These are phyloP conservation scores for Cosmia pyralina DNA, from an alignment of 2,888 invertebrate genomes.

Conservation along the genomic window DNA sequence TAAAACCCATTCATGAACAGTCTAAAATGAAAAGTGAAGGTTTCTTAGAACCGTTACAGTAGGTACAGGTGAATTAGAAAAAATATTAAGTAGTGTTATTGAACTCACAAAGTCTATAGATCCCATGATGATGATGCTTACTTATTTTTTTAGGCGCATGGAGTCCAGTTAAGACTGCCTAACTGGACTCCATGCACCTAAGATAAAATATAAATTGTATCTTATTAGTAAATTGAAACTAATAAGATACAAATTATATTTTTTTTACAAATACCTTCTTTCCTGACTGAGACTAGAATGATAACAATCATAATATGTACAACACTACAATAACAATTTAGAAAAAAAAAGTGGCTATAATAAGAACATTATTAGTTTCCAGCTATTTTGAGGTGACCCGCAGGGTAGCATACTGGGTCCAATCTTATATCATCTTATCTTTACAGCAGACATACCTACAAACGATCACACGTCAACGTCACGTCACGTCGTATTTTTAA, in stretches of 20 bases:
- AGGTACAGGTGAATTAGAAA: not conserved
- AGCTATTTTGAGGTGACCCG: not conserved
- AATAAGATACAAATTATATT: not conserved
- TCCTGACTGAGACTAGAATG: no score
- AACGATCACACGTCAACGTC: no score
- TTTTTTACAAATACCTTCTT: not conserved
- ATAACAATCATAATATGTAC: no score
- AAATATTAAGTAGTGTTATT: conserved; percentile 11
- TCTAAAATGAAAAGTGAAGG: not conserved
- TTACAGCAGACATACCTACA: no score
- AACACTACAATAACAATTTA: not conserved
- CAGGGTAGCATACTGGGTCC: no score
- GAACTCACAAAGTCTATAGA: conserved; percentile 19
- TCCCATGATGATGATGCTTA: not conserved
- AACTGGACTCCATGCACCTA: no score
- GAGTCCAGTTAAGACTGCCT: not conserved
- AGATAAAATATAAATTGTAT: no score
- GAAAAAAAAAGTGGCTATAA: no score
- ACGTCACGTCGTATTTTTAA: no score
- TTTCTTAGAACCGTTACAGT: not conserved
- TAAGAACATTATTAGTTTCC: no score
- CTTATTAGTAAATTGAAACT: not conserved
- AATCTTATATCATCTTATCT: no score
- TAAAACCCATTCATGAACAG: not conserved
- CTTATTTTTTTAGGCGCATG: not conserved